These are phyloP conservation scores for Tetragnatha versicolor DNA, from an alignment of 1,140 invertebrate genomes.

Conservation along the genomic window DNA sequence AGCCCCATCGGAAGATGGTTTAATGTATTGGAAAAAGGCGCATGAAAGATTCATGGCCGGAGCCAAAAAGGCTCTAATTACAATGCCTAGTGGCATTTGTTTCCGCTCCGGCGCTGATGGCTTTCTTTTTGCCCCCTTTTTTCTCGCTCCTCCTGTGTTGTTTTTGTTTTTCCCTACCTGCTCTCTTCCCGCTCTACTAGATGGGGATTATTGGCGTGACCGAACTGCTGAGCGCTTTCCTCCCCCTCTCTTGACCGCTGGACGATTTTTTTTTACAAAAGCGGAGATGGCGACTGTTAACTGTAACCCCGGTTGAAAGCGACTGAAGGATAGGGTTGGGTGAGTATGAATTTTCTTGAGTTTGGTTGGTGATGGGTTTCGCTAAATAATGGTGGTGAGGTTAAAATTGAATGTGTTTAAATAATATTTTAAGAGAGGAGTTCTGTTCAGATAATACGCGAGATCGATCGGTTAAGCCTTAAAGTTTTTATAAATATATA, in stretches of 20 bases:
- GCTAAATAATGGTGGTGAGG: too few species aligned
- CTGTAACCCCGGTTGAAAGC: too few species aligned
- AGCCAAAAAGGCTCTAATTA: constrained; percentile 52
- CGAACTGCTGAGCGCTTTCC: constrained; percentile 16
- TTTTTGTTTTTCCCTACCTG: neutral
- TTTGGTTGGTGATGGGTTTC: too few species aligned
- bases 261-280: neutral
- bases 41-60: constrained; percentile 47
- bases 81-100: constrained; percentile 50
- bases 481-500: too few species aligned
- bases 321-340: neutral
- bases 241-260: neutral
- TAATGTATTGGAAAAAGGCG: constrained; percentile 50
- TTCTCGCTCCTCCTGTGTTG: neutral
- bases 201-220: constrained; percentile 42
- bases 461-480: too few species aligned
- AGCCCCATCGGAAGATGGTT: constrained; percentile 29
- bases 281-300: too few species aligned
- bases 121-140: constrained; percentile 9
- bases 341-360: too few species aligned
- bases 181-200: neutral
- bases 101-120: constrained; percentile 48
- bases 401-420: too few species aligned
- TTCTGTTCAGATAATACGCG: too few species aligned
- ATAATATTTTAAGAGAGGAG: too few species aligned